phyloP scores from a whole-genome alignment of 2,888 invertebrate genomes.

The Danaus chrysippus region DNA sequence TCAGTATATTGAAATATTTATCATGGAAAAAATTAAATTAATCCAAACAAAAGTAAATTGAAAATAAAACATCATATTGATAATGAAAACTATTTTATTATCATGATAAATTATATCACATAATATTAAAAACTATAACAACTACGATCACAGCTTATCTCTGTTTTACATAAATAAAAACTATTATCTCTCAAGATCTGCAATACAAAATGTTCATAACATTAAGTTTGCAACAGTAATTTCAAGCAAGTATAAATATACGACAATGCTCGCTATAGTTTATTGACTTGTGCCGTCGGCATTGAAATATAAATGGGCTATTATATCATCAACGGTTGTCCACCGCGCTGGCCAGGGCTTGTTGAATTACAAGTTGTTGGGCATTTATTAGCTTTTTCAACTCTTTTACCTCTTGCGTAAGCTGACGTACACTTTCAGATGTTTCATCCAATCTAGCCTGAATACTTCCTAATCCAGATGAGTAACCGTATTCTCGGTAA shows the following conservation, averaged over 20 bases:
- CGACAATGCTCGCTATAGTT: conserved; percentile 62
- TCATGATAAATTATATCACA: conserved; percentile 37
- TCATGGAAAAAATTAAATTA: conserved; percentile 35
- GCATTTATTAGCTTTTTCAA: conserved; percentile 79
- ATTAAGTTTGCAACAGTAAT: conserved; percentile 58
- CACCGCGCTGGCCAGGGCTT: conserved; percentile 66
- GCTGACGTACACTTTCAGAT: conserved; percentile 81
- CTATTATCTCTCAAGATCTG: conserved; percentile 6
- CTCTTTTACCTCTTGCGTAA: conserved; percentile 84
- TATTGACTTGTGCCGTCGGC: conserved; percentile 74
- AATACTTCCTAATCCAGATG: conserved; percentile 77
- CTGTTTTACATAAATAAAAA: conserved; percentile 12
- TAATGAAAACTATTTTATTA: conserved; percentile 36
- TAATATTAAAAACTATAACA: conserved; percentile 30
- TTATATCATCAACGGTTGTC: conserved; percentile 72
- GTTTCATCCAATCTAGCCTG: conserved; percentile 84
- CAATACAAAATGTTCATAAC: conserved; percentile 6
- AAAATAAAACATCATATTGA: conserved; percentile 21
- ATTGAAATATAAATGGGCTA: conserved; percentile 72
- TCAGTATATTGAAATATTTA: too few species aligned
- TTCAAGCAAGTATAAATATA: conserved; percentile 49
- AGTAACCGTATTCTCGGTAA: conserved; percentile 77
- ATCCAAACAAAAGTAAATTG: background rate
- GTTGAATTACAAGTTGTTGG: conserved; percentile 74
- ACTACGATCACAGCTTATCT: conserved; percentile 33